phyloP scores from a whole-genome alignment of 2,797 vertebrate species.

The Morus bassanus region DNA sequence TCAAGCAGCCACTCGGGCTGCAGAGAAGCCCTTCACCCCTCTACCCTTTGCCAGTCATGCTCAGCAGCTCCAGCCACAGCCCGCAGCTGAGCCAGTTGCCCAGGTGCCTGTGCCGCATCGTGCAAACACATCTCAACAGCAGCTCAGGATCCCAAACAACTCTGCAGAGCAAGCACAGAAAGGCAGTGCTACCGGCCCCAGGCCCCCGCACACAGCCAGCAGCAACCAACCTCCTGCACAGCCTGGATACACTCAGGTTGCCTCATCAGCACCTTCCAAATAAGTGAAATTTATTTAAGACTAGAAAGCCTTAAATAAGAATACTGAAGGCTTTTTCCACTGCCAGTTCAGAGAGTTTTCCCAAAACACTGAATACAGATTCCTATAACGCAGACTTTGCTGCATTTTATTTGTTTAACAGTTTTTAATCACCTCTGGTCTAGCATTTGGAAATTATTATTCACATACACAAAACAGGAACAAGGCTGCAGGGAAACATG shows the following conservation, averaged over 20 bases:
- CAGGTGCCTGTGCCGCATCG: background rate
- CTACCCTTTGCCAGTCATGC: background rate
- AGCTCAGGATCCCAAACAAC: background rate
- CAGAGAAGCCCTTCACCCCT: background rate
- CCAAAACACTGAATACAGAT: background rate
- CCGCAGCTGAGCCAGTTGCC: background rate
- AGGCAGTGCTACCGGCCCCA: accelerated
- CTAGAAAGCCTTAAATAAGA: background rate
- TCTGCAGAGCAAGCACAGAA: accelerated
- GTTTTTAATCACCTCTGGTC: conserved; percentile 35
- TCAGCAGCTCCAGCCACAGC: background rate
- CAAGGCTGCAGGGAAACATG: conserved; percentile 30
- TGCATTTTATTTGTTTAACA: conserved; percentile 12
- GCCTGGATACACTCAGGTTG: background rate
- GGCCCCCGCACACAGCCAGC: background rate
- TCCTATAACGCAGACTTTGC: background rate
- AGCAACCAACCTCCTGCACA: background rate
- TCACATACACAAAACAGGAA: conserved; percentile 17
- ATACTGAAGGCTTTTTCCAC: background rate
- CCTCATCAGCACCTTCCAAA: background rate
- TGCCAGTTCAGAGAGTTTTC: background rate
- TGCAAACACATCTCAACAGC: background rate
- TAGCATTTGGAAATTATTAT: conserved; percentile 60
- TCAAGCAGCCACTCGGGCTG: background rate
- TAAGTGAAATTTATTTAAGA: background rate